A percentile compares a stretch with the other conserved stretches of the same genome.
Conservation (phyloP, 2,888 invertebrate species). For the Caenorhabditis afra region DNA sequence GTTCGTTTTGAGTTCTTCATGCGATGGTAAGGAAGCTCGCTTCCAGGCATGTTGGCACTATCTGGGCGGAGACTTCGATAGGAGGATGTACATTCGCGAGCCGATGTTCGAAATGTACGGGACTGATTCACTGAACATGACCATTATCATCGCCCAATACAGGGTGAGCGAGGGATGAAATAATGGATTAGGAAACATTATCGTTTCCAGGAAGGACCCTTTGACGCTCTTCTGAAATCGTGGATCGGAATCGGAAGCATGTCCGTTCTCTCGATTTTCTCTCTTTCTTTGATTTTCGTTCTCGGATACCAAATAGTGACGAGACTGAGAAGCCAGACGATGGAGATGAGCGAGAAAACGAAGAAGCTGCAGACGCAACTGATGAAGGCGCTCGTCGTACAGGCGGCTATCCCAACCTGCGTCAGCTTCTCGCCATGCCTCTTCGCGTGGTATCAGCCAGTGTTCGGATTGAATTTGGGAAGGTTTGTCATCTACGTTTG, state of each 20-base stretch:
- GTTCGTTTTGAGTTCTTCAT: constrained; percentile 1
- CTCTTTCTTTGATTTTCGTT: not conserved
- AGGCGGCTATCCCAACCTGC: constrained; percentile 20
- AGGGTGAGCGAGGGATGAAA: no score
- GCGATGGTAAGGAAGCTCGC: no score
- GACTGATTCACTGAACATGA: constrained; percentile 19
- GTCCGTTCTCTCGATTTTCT: not conserved
- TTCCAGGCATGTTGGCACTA: not conserved
- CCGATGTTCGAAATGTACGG: constrained; percentile 16
- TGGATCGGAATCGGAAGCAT: not conserved
- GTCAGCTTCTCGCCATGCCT: constrained; percentile 35
- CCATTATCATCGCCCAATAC: constrained; percentile 31
- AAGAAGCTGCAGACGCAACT: constrained; percentile 30
- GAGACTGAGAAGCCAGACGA: not conserved
- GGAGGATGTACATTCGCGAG: constrained; percentile 16
- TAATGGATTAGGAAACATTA: no score
- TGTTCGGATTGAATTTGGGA: constrained; percentile 32
- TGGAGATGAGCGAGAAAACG: constrained; percentile 9
- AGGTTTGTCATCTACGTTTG: no score
- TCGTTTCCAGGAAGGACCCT: no score
- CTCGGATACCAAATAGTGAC: constrained; percentile 6
- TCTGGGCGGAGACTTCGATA: not conserved
- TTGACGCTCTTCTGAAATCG: not conserved
- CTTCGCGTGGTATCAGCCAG: constrained; percentile 34
- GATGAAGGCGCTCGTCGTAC: constrained; percentile 22